Base-by-base conservation (phyloP, 2,888 invertebrate genomes). In the Zygothrica quintamaculata region DNA sequence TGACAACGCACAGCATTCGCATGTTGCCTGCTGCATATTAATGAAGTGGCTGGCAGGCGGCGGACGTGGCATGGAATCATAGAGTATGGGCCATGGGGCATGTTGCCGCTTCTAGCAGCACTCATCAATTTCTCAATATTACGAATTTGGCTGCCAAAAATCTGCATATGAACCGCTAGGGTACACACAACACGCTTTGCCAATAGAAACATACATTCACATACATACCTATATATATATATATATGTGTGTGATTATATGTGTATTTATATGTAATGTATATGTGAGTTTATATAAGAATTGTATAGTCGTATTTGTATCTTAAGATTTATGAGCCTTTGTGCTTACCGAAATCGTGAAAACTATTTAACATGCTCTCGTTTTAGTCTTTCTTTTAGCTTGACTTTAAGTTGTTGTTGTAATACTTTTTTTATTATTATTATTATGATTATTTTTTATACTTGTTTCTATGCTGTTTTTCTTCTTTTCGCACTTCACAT, bases 121-220 rank as follows among this genome's bases (percentile, higher is more conserved):
- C 61, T 65, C 80, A 80, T 84, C 80, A 80, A 80, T 85, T 82
- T 84, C 86, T 84, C 86, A 79, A 80, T 84, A 86, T 76, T 73
- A 66, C 69, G 65, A 72, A 60, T 78, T 44, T 56, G 58, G 56
- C 48, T 46, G 52, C 42, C 56, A 60, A 56, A 62, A 79, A 85
- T 85, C 79, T 85, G 84, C 79, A 85, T 79, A 75, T 58, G 55
- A 70, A 70, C 60, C 62, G 58, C 69, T 58, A 47, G 53, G 29
- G 40, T 33, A 15, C 44, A 25, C 47, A 57, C n/a, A n/a, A n/a
- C n/a, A 42, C 48, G 25, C 29, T 22, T 12, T 16, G 36, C 5
- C 34, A 12, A 29, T 56, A 33, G 34, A 44, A 33, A 36, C 34
- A 46, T 42, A 29, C 56, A 50, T 29, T 15, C 39, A 34, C 12